These are phyloP conservation scores for Paralichthys olivaceus DNA, from an alignment of 2,113 vertebrate species.

Conservation along the genomic window DNA sequence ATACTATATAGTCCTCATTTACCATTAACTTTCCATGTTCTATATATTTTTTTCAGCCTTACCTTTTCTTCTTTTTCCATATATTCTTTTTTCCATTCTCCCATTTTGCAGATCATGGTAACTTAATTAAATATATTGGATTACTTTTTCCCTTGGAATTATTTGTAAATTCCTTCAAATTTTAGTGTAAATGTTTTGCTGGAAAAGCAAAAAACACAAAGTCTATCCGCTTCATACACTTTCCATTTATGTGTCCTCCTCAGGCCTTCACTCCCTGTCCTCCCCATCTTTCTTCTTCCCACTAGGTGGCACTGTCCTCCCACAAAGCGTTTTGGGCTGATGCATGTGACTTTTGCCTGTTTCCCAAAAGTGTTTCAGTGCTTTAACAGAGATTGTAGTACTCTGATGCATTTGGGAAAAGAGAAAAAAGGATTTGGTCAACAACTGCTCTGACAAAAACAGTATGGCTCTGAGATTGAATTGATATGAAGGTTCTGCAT, in stretches of 20 bases:
- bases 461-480: neutral
- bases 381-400: constrained; percentile 11
- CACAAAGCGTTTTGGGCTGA: constrained; percentile 24
- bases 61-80: neutral
- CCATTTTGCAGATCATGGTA: neutral
- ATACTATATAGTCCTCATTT: constrained; percentile 25
- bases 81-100: neutral
- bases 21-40: constrained; percentile 14
- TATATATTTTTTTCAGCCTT: constrained; percentile 2
- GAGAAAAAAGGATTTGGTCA: constrained; percentile 41
- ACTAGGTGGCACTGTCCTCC: constrained; percentile 61
- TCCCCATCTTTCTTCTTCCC: constrained; percentile 31
- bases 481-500: constrained; percentile 7
- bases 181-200: neutral
- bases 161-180: neutral
- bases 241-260: constrained; percentile 2
- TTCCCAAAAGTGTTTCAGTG: constrained; percentile 50
- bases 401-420: constrained; percentile 46
- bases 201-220: neutral
- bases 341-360: constrained; percentile 57
- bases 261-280: neutral
- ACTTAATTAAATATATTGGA: neutral
- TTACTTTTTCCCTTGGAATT: neutral
- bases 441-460: constrained; percentile 37
- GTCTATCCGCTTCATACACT: constrained; percentile 1